A percentile compares a stretch with the other conserved stretches of the same genome.
Evolutionary conservation across 2,113 vertebrate species (phyloP).

Genomic region (Atherinomorus stipes): DNA sequence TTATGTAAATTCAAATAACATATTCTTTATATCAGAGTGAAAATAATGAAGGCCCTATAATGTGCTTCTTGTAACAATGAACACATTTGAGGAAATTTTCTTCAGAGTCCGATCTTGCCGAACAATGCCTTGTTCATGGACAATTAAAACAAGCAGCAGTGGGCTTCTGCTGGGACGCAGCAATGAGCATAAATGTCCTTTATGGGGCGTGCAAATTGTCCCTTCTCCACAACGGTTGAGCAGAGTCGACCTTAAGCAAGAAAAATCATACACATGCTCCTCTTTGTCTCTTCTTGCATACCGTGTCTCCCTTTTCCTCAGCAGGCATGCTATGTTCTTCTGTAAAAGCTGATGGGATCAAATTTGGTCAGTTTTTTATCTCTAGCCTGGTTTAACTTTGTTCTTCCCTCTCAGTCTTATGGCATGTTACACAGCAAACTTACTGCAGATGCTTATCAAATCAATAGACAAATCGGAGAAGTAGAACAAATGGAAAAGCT

Average conservation of each 20-base stretch:
- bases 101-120: slow-evolving; percentile 71
- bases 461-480: slow-evolving; percentile 51
- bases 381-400: slow-evolving; percentile 27
- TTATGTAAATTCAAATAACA: slow-evolving; percentile 80
- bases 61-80: slow-evolving; percentile 76
- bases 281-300: slow-evolving; percentile 38
- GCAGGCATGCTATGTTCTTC: neutral
- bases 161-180: slow-evolving; percentile 69
- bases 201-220: slow-evolving; percentile 78
- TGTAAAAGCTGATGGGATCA: slow-evolving; percentile 18
- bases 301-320: slow-evolving; percentile 9
- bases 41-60: slow-evolving; percentile 78
- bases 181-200: slow-evolving; percentile 75
- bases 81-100: slow-evolving; percentile 67
- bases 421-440: slow-evolving; percentile 23
- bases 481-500: slow-evolving; percentile 68
- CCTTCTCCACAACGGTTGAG: slow-evolving; percentile 65
- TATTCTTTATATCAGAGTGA: slow-evolving; percentile 75
- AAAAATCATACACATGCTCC: slow-evolving; percentile 41
- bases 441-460: slow-evolving; percentile 23
- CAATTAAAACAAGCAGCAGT: slow-evolving; percentile 81
- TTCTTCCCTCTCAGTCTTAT: slow-evolving; percentile 5
- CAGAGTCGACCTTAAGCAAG: slow-evolving; percentile 68
- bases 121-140: slow-evolving; percentile 80
- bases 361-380: slow-evolving; percentile 28